Conservation (phyloP, 2,113 vertebrate species). For the Scolopax mira region DNA sequence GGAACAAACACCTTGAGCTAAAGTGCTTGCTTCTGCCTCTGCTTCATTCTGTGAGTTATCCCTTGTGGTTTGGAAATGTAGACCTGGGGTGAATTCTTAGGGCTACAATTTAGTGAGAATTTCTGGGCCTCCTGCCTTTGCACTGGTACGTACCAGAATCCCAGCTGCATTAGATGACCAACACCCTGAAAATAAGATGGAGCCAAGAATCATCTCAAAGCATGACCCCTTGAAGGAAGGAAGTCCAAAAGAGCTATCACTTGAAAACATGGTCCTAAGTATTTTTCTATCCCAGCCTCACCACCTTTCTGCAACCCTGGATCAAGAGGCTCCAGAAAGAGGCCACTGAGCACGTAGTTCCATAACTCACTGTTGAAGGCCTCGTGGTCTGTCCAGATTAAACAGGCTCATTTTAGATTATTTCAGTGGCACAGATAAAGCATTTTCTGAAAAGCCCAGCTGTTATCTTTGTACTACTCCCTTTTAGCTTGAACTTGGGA, state of each 20-base stretch:
- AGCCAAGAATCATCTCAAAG: background rate
- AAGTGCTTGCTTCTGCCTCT: background rate
- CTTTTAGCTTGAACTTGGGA: slow-evolving; percentile 26
- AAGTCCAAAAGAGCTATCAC: background rate
- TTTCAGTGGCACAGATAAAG: background rate
- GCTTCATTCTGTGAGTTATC: background rate
- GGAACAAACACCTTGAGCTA: background rate
- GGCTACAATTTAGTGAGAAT: background rate
- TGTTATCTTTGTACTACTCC: background rate
- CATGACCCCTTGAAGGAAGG: background rate
- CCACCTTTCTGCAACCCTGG: background rate
- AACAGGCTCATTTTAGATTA: background rate
- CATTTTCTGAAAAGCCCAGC: background rate
- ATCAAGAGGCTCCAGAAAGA: background rate
- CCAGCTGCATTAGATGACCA: background rate
- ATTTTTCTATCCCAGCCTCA: background rate
- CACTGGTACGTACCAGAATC: background rate
- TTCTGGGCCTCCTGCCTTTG: background rate
- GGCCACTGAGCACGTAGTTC: background rate
- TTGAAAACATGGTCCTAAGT: background rate
- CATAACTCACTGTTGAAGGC: background rate
- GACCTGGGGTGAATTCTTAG: background rate
- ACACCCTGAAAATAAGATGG: background rate
- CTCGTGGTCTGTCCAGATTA: background rate
- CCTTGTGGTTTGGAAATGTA: background rate